Percentiles rank a stretch among this genome's conserved stretches.
Conservation (phyloP, 2,888 invertebrate species). For the Theodoxus fluviatilis region DNA sequence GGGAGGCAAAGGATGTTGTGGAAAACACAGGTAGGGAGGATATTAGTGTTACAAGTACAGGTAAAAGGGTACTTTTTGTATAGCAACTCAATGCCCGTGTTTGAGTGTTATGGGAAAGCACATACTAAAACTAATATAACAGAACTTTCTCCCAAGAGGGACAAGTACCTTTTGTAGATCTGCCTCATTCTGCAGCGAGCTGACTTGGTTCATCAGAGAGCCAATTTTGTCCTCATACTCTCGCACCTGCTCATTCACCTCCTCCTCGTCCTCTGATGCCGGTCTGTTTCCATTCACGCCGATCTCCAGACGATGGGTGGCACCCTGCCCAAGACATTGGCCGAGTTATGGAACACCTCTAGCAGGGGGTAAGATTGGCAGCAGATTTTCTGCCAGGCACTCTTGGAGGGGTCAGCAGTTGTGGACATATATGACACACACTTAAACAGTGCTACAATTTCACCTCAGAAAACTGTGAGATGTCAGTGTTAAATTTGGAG, state of each 20-base stretch:
- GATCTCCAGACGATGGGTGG: conserved; percentile 55
- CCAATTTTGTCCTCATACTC: conserved; percentile 62
- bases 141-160: not conserved
- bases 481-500: no score
- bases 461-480: no score
- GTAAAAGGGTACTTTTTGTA: no score
- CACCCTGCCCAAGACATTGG: conserved; percentile 44
- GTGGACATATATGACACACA: not conserved
- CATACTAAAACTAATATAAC: not conserved
- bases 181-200: conserved; percentile 60
- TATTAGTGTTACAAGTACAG: no score
- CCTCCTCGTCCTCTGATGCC: conserved; percentile 59
- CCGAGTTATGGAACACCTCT: no score
- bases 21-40: no score
- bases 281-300: conserved; percentile 36
- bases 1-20: no score
- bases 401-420: no score
- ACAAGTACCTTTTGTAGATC: not conserved
- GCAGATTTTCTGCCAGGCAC: no score
- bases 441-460: not conserved
- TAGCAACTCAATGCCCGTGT: no score
- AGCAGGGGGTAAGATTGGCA: no score
- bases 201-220: conserved; percentile 60
- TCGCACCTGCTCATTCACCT: conserved; percentile 48
- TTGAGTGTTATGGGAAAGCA: no score